phyloP scores from a whole-genome alignment of 1,140 invertebrate genomes.

The Drusus annulatus region DNA sequence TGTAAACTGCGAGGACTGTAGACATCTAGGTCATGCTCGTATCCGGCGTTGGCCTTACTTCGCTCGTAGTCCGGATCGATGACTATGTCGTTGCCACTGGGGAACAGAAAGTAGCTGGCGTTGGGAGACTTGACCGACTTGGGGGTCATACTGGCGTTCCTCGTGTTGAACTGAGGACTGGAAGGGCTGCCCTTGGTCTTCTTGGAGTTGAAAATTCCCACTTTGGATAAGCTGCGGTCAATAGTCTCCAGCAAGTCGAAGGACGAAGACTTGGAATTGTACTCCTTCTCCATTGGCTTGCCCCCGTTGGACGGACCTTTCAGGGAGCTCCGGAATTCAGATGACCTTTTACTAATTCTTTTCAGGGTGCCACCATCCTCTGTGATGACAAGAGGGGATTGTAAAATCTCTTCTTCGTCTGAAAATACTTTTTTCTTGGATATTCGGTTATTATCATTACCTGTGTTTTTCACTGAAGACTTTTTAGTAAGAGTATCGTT shows the following conservation, averaged over 20 bases:
- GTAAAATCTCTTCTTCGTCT: conserved; percentile 5
- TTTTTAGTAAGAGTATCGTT: conserved; percentile 49
- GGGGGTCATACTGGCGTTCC: conserved; percentile 50
- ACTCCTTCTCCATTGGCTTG: not conserved
- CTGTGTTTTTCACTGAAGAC: not conserved
- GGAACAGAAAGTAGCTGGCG: conserved; percentile 44
- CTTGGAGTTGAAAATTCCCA: conserved; percentile 31
- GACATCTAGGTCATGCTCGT: conserved; percentile 19
- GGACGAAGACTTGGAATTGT: conserved; percentile 35
- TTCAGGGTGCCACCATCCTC: not conserved
- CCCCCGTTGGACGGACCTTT: not conserved
- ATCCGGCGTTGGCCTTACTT: not conserved
- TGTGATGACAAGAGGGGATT: not conserved
- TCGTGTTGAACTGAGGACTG: conserved; percentile 50
- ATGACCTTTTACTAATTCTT: not conserved
- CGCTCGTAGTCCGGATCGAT: conserved; percentile 10
- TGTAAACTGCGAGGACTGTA: conserved; percentile 47
- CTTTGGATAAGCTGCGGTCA: conserved; percentile 47
- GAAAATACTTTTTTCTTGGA: not conserved
- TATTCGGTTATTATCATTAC: not conserved
- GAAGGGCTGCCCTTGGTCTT: not conserved
- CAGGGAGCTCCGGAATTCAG: not conserved
- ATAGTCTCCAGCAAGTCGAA: conserved; percentile 51
- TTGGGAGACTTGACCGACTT: conserved; percentile 49
- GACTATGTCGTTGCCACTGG: conserved; percentile 34